phyloP scores from a whole-genome alignment of 1,140 invertebrate genomes.

The Metaphire vulgaris region DNA sequence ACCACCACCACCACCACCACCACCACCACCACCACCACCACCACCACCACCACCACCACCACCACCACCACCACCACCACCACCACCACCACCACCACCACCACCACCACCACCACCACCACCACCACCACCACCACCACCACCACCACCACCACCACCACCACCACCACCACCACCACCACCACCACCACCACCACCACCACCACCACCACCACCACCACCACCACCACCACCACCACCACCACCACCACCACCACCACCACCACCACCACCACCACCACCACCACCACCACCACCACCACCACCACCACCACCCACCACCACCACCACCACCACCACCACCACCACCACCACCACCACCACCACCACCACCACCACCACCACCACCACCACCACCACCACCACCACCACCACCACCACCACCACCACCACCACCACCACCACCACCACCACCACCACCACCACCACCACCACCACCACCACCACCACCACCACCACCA shows the following conservation, averaged over 20 bases:
- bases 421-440: slow-evolving; percentile 9
- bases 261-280: slow-evolving; percentile 8
- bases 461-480: slow-evolving; percentile 8
- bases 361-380: slow-evolving; percentile 8
- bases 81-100: slow-evolving; percentile 8
- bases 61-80: not conserved
- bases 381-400: slow-evolving; percentile 13
- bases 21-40: slow-evolving; percentile 4
- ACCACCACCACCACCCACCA: no score
- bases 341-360: slow-evolving; percentile 11
- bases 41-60: slow-evolving; percentile 8
- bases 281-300: no score
- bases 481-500: slow-evolving; percentile 8
- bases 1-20: slow-evolving; percentile 8
- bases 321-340: no score
- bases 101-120: slow-evolving; percentile 8
- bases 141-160: slow-evolving; percentile 8
- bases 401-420: slow-evolving; percentile 10
- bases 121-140: slow-evolving; percentile 8
- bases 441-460: slow-evolving; percentile 8
- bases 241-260: slow-evolving; percentile 8
- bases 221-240: slow-evolving; percentile 8
- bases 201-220: slow-evolving; percentile 8
- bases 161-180: slow-evolving; percentile 8
- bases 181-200: slow-evolving; percentile 8